Percentiles rank a stretch among this genome's conserved stretches.
phyloP scores from a whole-genome alignment of 2,113 vertebrate species.

The Smithornis capensis region DNA sequence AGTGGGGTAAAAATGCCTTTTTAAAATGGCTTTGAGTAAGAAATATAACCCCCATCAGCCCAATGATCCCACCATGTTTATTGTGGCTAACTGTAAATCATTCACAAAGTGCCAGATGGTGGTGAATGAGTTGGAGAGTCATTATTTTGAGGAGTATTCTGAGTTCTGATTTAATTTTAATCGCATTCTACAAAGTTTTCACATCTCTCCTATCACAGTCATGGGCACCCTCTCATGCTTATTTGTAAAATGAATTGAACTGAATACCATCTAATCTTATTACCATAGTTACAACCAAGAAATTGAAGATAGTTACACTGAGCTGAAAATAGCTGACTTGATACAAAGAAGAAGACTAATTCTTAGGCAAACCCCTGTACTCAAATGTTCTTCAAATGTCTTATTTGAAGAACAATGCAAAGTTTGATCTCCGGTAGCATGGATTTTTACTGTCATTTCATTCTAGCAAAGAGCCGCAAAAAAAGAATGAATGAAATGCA shows the following conservation, averaged over 20 bases:
- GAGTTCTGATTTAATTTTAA: constrained; percentile 46
- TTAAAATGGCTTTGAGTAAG: constrained; percentile 3
- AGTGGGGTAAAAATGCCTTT: not conserved
- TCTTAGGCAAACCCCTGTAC: constrained; percentile 69
- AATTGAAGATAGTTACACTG: constrained; percentile 63
- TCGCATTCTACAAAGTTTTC: constrained; percentile 39
- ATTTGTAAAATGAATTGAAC: constrained; percentile 71
- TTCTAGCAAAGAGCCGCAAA: not conserved
- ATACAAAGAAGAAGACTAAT: constrained; percentile 57
- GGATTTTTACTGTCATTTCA: constrained; percentile 26
- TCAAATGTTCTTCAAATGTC: constrained; percentile 29
- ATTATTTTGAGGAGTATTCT: constrained; percentile 54
- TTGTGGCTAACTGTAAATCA: constrained; percentile 11
- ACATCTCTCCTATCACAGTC: not conserved
- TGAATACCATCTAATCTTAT: constrained; percentile 75
- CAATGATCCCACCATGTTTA: not conserved
- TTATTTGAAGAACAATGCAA: constrained; percentile 65
- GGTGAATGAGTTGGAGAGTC: constrained; percentile 1
- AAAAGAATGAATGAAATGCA: constrained; percentile 21
- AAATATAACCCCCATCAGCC: not conserved
- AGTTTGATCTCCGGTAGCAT: constrained; percentile 55
- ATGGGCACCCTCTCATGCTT: constrained; percentile 44
- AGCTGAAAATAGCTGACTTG: constrained; percentile 73
- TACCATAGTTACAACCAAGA: constrained; percentile 79
- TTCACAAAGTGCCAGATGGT: constrained; percentile 45